These are phyloP conservation scores for Aldrovandia affinis DNA, from an alignment of 2,797 vertebrate genomes.

Conservation along the genomic window DNA sequence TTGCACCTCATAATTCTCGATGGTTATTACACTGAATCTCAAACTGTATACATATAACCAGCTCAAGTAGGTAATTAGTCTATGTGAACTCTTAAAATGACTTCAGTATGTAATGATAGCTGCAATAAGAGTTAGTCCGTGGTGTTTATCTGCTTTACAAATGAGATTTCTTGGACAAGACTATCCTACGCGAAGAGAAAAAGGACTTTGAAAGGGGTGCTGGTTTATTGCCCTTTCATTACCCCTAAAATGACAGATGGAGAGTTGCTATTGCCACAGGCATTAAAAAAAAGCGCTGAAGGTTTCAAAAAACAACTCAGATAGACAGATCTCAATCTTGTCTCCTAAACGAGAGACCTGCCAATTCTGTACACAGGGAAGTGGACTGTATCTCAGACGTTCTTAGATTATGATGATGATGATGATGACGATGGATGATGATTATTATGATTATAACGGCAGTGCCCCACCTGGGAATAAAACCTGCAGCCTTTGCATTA, in stretches of 20 bases:
- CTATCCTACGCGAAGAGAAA: background rate
- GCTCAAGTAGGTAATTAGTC: background rate
- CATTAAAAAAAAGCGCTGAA: background rate
- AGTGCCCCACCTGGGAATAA: too few species aligned
- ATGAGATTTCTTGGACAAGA: background rate
- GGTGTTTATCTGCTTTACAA: background rate
- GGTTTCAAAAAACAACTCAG: background rate
- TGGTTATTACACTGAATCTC: constrained; percentile 1
- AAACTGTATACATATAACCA: background rate
- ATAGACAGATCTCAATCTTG: background rate
- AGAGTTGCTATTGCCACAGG: constrained; percentile 2
- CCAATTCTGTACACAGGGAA: background rate
- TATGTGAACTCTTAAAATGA: constrained; percentile 9
- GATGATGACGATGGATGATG: background rate
- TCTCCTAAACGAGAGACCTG: background rate
- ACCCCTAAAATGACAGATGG: background rate
- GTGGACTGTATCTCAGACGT: background rate
- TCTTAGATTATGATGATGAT: background rate
- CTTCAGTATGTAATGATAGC: constrained; percentile 1
- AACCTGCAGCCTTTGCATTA: too few species aligned
- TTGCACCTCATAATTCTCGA: constrained; percentile 14
- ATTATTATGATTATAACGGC: background rate
- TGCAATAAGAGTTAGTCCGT: background rate
- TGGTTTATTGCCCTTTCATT: constrained; percentile 7
- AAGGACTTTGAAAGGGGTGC: background rate